phyloP scores from a whole-genome alignment of 2,888 invertebrate genomes.

The Sesamia inferens region DNA sequence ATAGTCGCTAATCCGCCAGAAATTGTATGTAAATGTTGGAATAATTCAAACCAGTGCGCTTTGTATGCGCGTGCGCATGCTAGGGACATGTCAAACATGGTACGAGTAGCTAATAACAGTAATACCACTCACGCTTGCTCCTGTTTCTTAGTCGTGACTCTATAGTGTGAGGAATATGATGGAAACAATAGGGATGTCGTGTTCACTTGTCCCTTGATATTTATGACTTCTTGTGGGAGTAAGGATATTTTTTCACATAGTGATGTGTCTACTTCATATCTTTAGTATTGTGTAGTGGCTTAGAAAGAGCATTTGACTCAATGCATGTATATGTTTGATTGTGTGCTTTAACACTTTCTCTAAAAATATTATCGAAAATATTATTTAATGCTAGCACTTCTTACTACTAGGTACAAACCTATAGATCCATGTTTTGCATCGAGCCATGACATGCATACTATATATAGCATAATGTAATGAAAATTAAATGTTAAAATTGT shows the following conservation, averaged over 20 bases:
- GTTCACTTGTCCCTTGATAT: conserved; percentile 34
- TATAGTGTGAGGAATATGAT: conserved; percentile 9
- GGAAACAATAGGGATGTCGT: conserved; percentile 41
- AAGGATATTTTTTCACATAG: conserved; percentile 16
- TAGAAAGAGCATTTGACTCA: neutral
- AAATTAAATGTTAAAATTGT: too few species aligned
- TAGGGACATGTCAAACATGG: conserved; percentile 51
- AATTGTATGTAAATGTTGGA: conserved; percentile 62
- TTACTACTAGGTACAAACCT: too few species aligned
- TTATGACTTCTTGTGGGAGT: conserved; percentile 38
- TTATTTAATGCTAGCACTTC: too few species aligned
- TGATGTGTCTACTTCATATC: conserved; percentile 6
- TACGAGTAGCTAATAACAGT: conserved; percentile 32
- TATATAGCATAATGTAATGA: too few species aligned
- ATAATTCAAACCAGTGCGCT: conserved; percentile 51
- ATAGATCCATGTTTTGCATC: too few species aligned
- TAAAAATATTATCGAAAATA: too few species aligned
- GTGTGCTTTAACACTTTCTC: too few species aligned
- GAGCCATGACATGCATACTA: too few species aligned
- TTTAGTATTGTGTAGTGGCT: neutral
- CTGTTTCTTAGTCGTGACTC: conserved; percentile 60
- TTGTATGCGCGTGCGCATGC: conserved; percentile 53
- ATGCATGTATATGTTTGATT: too few species aligned
- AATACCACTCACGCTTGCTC: conserved; percentile 58
- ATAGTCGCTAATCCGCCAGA: conserved; percentile 52